phyloP scores from a whole-genome alignment of 2,797 vertebrate genomes.

The Acanthopagrus latus region DNA sequence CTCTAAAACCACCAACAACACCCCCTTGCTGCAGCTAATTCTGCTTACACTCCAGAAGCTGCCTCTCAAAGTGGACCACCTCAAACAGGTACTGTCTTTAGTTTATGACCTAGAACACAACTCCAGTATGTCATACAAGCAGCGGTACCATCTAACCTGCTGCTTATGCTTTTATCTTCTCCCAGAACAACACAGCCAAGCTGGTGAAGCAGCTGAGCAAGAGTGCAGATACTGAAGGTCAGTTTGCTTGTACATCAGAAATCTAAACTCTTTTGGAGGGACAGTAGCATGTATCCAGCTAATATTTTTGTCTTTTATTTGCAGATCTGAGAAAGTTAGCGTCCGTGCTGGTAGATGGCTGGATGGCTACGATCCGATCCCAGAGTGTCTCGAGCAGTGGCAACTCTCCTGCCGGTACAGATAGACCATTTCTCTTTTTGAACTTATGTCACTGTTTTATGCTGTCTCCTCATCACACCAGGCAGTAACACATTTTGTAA shows the following conservation, averaged over 20 bases:
- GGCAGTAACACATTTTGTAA: neutral
- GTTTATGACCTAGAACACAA: neutral
- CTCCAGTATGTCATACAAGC: fast-evolving
- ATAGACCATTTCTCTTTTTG: neutral
- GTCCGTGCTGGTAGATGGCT: constrained; percentile 91
- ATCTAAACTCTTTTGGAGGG: fast-evolving
- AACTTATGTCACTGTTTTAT: neutral
- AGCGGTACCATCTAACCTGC: neutral
- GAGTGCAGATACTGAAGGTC: constrained; percentile 93
- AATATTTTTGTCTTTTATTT: neutral
- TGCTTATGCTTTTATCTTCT: constrained; percentile 5
- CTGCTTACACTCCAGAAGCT: constrained; percentile 94
- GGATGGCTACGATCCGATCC: constrained; percentile 97
- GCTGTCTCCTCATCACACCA: neutral
- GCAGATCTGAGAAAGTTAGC: constrained; percentile 93
- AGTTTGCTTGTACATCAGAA: constrained; percentile 11
- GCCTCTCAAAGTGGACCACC: constrained; percentile 95
- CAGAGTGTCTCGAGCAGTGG: constrained; percentile 88
- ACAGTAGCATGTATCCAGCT: neutral
- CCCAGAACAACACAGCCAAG: constrained; percentile 97
- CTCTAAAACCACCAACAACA: constrained; percentile 93
- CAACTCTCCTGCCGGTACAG: constrained; percentile 76
- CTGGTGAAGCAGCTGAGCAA: constrained; percentile 97
- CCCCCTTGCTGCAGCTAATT: constrained; percentile 93
- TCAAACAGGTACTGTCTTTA: constrained; percentile 89